Base-by-base conservation (phyloP, 2,797 vertebrate genomes). In the Cyclopterus lumpus region DNA sequence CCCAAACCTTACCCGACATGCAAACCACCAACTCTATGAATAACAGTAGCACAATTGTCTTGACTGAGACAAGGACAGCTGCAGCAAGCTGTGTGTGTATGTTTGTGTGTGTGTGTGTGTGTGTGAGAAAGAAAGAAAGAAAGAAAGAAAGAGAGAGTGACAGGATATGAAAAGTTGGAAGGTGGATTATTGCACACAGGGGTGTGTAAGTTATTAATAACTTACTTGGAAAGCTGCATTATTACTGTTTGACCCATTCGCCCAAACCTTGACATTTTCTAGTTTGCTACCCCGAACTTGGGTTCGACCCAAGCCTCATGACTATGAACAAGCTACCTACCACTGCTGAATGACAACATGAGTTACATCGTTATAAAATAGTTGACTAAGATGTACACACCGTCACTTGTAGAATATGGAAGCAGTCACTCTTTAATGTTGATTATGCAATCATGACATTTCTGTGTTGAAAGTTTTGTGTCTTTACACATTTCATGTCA, bases 401-500 rank as follows among this genome's bases (percentile, higher is more conserved):
- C 26, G 66, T 71, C 61, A 46, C 36, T 80, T 1, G 7, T n/a
- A 44, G 6, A 61, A 42, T 53, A 67, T 48, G 30, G 32, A 78
- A 63, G 44, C 55, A 22, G 7, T 61, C 59, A 46, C 22, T 54
- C 5, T 64, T 58, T 71, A 44, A 51, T 72, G 22, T 15, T 66
- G 42, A 82, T 79, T 46, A 76, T 67, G 5, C 28, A 72, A 71
- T 88, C 68, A 81, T 69, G 60, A 59, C 67, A 26, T 67, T 70
- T 69, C 11, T 66, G 51, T 68, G 58, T 40, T 74, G n/a, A 57
- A 71, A 4, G 44, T 22, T 74, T 62, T 60, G 49, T 73, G 28
- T 78, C 51, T 83, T 82, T 70, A 44, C 49, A 73, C 28, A 69
- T 74, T 64, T 84, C 75, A 79, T 77, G 75, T 66, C 75, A 65